Evolutionary conservation across 2,888 invertebrate species (phyloP).

Genomic region (Microctonus hyperodae): DNA sequence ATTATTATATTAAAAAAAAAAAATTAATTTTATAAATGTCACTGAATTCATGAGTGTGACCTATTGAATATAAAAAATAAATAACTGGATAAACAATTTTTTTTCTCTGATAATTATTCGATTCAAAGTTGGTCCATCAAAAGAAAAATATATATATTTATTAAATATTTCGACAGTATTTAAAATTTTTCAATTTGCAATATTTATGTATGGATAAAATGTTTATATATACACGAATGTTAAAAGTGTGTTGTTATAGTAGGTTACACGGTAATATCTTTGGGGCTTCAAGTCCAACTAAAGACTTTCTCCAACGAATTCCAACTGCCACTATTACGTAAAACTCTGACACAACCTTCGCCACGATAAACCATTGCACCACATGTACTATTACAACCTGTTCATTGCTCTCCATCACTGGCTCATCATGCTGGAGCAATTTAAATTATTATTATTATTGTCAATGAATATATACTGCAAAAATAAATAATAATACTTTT

Average conservation of each 20-base stretch:
- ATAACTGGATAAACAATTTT: no score
- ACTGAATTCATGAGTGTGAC: background rate
- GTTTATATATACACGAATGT: background rate
- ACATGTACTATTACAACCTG: conserved; percentile 45
- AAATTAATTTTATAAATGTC: background rate
- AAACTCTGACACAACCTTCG: conserved; percentile 62
- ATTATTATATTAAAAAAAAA: background rate
- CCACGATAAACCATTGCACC: conserved; percentile 56
- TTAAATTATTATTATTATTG: conserved; percentile 14
- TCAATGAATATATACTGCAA: background rate
- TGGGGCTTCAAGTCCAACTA: conserved; percentile 39
- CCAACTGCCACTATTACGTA: conserved; percentile 53
- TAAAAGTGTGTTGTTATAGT: conserved; percentile 13
- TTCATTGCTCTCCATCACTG: conserved; percentile 21
- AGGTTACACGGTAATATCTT: conserved; percentile 28
- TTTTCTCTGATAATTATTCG: background rate
- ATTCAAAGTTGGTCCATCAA: background rate
- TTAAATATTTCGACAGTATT: background rate
- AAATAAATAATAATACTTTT: background rate
- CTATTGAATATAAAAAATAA: background rate
- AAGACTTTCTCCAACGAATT: conserved; percentile 45
- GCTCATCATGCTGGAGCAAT: conserved; percentile 9
- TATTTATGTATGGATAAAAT: background rate
- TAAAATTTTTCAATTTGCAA: background rate
- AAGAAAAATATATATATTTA: background rate